Conservation (phyloP, 2,888 invertebrate species). For the Hypomecis punctinalis region DNA sequence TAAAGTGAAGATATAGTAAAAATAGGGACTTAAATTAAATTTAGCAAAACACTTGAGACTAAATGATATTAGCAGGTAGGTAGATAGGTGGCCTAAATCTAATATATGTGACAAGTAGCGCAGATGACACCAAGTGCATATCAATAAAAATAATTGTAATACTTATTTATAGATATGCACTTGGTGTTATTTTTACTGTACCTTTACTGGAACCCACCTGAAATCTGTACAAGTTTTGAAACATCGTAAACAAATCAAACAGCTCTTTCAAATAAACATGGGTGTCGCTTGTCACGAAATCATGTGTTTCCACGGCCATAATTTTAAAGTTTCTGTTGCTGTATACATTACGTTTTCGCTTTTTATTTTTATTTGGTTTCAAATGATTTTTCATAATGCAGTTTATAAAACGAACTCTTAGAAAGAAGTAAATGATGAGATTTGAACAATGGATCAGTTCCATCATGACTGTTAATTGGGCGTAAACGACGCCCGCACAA, state of each 20-base stretch:
- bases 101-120: too few relatives aligned
- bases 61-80: too few relatives aligned
- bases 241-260: slow-evolving; percentile 51
- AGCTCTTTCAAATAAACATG: slow-evolving; percentile 55
- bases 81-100: too few relatives aligned
- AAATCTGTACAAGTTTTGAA: slow-evolving; percentile 53
- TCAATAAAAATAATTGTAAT: too few relatives aligned
- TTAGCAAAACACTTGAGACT: too few relatives aligned
- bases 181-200: too few relatives aligned
- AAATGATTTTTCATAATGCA: slow-evolving; percentile 60
- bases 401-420: slow-evolving; percentile 61
- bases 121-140: too few relatives aligned
- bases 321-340: slow-evolving; percentile 40
- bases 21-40: too few relatives aligned
- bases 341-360: slow-evolving; percentile 7
- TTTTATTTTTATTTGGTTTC: slow-evolving; percentile 31
- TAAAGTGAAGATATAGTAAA: neutral
- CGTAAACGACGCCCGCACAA: slow-evolving; percentile 42
- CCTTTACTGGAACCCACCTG: slow-evolving; percentile 51
- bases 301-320: slow-evolving; percentile 53
- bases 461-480: slow-evolving; percentile 50
- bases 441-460: slow-evolving; percentile 60
- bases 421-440: slow-evolving; percentile 55
- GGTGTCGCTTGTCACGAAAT: slow-evolving; percentile 53
- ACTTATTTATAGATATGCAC: too few relatives aligned